phyloP scores from a whole-genome alignment of 1,140 invertebrate genomes.

The Aculops lycopersici region DNA sequence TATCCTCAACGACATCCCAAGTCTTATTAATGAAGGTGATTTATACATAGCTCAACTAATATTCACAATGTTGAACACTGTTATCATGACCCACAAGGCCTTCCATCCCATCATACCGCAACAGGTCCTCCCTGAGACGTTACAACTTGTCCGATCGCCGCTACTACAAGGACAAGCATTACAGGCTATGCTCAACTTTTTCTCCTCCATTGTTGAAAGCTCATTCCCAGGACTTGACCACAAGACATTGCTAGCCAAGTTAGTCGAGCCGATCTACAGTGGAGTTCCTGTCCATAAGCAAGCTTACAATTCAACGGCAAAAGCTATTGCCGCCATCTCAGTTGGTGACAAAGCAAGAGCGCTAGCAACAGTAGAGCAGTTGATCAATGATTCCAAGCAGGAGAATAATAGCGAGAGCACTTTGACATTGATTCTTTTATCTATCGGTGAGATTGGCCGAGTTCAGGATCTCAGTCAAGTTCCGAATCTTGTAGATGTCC shows the following conservation, averaged over 20 bases:
- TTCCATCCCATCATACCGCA: constrained; percentile 17
- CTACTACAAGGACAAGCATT: constrained; percentile 52
- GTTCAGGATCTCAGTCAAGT: constrained; percentile 61
- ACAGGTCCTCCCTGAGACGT: constrained; percentile 42
- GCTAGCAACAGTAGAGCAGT: constrained; percentile 42
- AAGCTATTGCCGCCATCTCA: constrained; percentile 70
- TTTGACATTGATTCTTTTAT: constrained; percentile 52
- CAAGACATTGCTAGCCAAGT: constrained; percentile 30
- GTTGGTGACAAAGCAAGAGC: constrained; percentile 34
- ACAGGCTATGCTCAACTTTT: constrained; percentile 57
- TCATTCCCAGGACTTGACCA: constrained; percentile 42
- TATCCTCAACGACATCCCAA: constrained; percentile 48
- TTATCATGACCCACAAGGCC: constrained; percentile 17
- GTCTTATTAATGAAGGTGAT: constrained; percentile 65
- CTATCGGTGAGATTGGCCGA: constrained; percentile 79
- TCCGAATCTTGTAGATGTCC: constrained; percentile 19
- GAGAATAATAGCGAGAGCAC: constrained; percentile 27
- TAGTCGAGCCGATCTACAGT: constrained; percentile 19
- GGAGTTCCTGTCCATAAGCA: constrained; percentile 19
- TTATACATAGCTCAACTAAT: constrained; percentile 47
- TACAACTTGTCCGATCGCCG: constrained; percentile 56
- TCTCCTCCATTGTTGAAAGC: constrained; percentile 50
- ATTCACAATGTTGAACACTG: constrained; percentile 19
- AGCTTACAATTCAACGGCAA: constrained; percentile 65
- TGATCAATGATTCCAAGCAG: constrained; percentile 39